Evolutionary conservation across 2,797 vertebrate genomes (phyloP).

Genomic region (Pogonophryne albipinna): DNA sequence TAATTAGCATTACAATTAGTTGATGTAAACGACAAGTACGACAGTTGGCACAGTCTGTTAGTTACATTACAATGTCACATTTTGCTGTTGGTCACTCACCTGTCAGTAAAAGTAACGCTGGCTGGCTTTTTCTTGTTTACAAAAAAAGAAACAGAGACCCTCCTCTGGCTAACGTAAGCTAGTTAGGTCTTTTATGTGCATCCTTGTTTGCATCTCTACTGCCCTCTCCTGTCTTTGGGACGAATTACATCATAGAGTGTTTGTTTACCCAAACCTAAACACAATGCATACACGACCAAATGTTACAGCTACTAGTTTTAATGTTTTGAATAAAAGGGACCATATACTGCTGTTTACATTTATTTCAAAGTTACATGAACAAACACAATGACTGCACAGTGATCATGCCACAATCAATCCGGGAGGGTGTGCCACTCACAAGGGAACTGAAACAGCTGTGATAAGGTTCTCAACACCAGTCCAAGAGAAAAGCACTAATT

Average conservation of each 20-base stretch:
- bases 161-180: not conserved
- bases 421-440: not conserved
- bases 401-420: not conserved
- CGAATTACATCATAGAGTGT: not conserved
- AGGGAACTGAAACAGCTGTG: not conserved
- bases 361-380: not conserved
- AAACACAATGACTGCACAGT: not conserved
- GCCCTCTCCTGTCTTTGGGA: slow-evolving; percentile 31
- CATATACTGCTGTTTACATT: not conserved
- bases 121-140: slow-evolving; percentile 33
- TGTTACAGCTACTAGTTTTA: too few species aligned
- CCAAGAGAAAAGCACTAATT: not conserved
- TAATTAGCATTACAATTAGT: not conserved
- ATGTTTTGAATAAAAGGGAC: not conserved
- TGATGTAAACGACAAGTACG: not conserved
- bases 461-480: not conserved
- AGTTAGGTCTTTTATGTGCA: not conserved
- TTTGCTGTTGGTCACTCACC: slow-evolving; percentile 10
- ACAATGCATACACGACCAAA: not conserved
- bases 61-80: not conserved
- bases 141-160: not conserved
- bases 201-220: slow-evolving; percentile 7
- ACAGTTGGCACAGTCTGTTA: not conserved
- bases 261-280: not conserved
- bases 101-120: not conserved